Base-by-base conservation (phyloP, 2,113 vertebrate genomes). In the Callocephalon fimbriatum region DNA sequence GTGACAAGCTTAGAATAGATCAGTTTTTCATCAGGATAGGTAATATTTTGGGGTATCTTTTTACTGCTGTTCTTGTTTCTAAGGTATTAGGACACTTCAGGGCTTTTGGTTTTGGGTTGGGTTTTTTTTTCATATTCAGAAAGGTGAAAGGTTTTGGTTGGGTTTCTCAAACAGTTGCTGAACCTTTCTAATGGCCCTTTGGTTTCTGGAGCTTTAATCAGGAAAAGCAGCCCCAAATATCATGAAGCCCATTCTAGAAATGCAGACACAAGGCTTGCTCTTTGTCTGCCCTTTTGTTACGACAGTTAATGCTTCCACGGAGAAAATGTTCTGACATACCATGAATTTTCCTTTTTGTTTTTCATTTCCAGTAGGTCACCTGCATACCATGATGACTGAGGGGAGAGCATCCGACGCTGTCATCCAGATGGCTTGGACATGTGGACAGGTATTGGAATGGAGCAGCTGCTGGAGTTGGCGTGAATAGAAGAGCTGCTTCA, bases 381-480 rank as follows among this genome's bases (percentile, higher is more conserved):
- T 0, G 2, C 1, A 0, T 37, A 20, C 37, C 4, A 3, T 10
- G 27, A 6, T 72, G 47, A 62, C 45, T 35, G 65, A 25, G n/a
- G 38, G 27, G 37, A 72, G 35, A 42, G 0, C 20, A 35, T 10
- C 26, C 27, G 68, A 32, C 37, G 5, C 35, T 9, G 45, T 51
- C 37, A n/a, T 75, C n/a, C 59, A 38, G 48, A 4, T 48, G n/a
- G 44, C 29, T 47, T 31, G 81, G 63, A 65, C 59, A 26, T 4
- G 3, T 27, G 51, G 61, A 20, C 89, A 78, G 93, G 91, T 45
- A 72, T 79, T 86, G 37, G 73, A 58, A 7, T 0, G 0, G 47
- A 86, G 82, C 93, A 93, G 75, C 59, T 94, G 75, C 83, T 67
- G 86, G 59, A n/a, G 47, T 63, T 94, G 93, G 78, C n/a, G 10